These are phyloP conservation scores for Ctenomys sociabilis DNA, from an alignment of 2,113 vertebrate species.

Conservation along the genomic window DNA sequence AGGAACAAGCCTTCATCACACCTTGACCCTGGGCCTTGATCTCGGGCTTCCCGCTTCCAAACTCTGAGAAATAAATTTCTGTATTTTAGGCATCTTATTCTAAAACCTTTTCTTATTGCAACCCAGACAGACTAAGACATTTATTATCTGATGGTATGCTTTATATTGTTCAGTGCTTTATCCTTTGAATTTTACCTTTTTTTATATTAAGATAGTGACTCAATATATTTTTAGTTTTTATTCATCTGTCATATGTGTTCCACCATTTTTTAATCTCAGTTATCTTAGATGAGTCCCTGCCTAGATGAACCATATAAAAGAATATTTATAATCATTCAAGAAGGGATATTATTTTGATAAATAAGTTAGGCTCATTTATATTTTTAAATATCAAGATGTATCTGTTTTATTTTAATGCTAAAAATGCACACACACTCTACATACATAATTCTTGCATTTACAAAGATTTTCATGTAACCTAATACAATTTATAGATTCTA, in stretches of 20 bases:
- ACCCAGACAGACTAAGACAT: not conserved
- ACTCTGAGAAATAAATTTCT: not conserved
- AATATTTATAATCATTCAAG: not conserved
- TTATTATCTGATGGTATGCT: not conserved
- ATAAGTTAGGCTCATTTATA: not conserved
- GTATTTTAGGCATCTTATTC: not conserved
- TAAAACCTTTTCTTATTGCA: not conserved
- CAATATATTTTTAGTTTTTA: not conserved
- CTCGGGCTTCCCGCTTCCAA: not conserved
- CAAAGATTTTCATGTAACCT: not conserved
- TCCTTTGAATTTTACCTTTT: not conserved
- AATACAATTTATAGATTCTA: not conserved
- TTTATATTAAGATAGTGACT: not conserved
- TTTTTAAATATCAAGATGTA: constrained; percentile 24
- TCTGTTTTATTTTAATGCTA: constrained; percentile 1
- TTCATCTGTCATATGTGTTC: not conserved
- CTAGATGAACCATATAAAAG: not conserved
- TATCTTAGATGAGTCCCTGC: not conserved
- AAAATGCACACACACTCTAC: not conserved
- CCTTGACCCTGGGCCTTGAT: not conserved
- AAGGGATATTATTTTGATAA: not conserved
- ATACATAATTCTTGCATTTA: not conserved
- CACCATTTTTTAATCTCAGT: not conserved
- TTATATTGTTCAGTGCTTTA: not conserved
- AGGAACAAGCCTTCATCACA: not conserved